Evolutionary conservation across 2,888 invertebrate genomes (phyloP).

Genomic region (Galerucella calmariensis): DNA sequence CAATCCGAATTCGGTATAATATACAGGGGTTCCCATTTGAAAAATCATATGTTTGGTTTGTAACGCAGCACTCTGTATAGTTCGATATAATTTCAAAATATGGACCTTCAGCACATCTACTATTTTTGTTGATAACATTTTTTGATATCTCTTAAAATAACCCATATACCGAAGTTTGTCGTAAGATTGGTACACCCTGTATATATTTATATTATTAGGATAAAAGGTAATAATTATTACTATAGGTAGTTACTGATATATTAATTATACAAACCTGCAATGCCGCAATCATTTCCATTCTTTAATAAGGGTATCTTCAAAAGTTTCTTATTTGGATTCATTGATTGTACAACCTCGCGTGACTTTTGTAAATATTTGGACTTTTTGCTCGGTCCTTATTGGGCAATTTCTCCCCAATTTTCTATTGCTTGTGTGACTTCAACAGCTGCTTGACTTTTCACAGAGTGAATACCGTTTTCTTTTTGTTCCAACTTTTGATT

Average conservation of each 20-base stretch:
- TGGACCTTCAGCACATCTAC: too few species aligned
- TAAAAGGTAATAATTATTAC: neutral
- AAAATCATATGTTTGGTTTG: too few species aligned
- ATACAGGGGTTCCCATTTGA: too few species aligned
- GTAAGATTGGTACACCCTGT: too few species aligned
- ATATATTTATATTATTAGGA: neutral
- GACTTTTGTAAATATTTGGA: neutral
- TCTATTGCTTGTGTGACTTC: slow-evolving; percentile 17
- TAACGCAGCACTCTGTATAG: too few species aligned
- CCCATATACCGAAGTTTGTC: too few species aligned
- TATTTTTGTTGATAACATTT: too few species aligned
- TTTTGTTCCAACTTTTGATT: neutral
- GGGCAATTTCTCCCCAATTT: slow-evolving; percentile 15
- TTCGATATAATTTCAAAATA: too few species aligned
- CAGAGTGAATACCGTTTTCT: neutral
- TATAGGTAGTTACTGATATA: neutral
- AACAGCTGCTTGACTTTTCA: neutral
- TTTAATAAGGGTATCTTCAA: slow-evolving; percentile 11
- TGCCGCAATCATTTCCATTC: slow-evolving; percentile 9
- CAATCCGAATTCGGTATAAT: too few species aligned
- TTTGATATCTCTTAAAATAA: too few species aligned
- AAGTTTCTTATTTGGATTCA: slow-evolving; percentile 2
- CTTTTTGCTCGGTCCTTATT: neutral
- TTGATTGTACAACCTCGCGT: neutral
- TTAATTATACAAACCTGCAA: slow-evolving; percentile 8